Base-by-base conservation (phyloP, 2,888 invertebrate species). In the Agrochola lychnidis region DNA sequence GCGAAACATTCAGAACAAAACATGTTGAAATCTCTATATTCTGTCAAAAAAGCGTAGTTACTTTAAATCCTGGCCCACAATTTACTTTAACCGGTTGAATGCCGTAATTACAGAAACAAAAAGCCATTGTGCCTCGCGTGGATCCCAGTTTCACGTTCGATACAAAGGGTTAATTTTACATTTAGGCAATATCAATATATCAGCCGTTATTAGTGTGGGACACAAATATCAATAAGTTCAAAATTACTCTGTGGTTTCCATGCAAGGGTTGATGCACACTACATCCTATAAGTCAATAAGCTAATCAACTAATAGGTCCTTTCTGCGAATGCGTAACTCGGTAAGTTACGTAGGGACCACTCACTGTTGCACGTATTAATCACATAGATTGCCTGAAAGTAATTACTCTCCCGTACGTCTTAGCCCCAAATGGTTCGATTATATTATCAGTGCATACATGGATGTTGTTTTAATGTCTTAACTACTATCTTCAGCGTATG, bases 401-500 rank as follows among this genome's bases (percentile, higher is more conserved):
- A 56, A 30, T 71, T n/a, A 56, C 14, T 62, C 19, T 42, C 7
- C 42, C 25, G 9, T 45, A 40, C 14, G n/a, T 59, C 7, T 56
- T 61, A 19, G 19, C n/a, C 12, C 22, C 22, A 9, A 42, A 51
- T 51, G 14, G 3, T 45, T 68, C 16, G 45, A 48, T 63, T 68
- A 45, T 61, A 66, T 48, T 57, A 7, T 56, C 61, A 69, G 3
- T 14, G 16, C 5, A 40, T 12, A 45, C 12, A 22, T 42, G 36
- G 16, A 53, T 61, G 7, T 48, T 36, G 22, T 59, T 30, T 25
- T 22, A 4, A 66, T 48, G 14, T 40, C 16, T 64, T 19, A 53
- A 57, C 22, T 77, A 53, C 56, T 70, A 62, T 82, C 75, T 85
- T 73, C 78, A 82, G 64, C 64, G 72, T 45, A 61, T 70, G 42